Percentiles rank a stretch among this genome's conserved stretches.
phyloP scores from a whole-genome alignment of 2,113 vertebrate species.

The Talpa occidentalis region DNA sequence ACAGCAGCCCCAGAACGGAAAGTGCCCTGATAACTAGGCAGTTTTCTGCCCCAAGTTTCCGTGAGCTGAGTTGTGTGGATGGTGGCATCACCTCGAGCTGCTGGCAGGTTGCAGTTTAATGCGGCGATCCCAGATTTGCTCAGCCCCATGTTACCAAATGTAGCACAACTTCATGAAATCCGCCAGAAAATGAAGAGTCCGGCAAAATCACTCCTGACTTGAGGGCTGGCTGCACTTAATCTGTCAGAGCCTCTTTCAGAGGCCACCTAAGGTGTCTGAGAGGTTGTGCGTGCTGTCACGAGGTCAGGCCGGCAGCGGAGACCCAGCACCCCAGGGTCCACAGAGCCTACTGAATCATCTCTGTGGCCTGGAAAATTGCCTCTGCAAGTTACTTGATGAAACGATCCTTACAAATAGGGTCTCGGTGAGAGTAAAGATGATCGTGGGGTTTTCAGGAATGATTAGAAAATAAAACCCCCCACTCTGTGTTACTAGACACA shows the following conservation, averaged over 20 bases:
- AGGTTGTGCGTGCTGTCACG: too few species aligned
- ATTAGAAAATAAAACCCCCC: background rate
- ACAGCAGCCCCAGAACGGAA: background rate
- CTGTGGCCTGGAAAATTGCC: background rate
- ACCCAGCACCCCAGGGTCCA: too few species aligned
- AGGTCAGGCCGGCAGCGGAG: background rate
- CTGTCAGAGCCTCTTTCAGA: background rate
- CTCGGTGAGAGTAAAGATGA: too few species aligned
- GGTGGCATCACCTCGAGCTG: too few species aligned
- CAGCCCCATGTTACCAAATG: constrained; percentile 67
- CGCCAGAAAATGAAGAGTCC: constrained; percentile 54
- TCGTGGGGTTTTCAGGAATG: background rate
- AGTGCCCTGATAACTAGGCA: too few species aligned
- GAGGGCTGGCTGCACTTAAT: background rate
- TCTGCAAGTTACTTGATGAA: background rate
- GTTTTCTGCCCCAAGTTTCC: background rate
- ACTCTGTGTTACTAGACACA: background rate
- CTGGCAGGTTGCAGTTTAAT: constrained; percentile 6
- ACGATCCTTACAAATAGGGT: background rate
- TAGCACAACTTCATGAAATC: constrained; percentile 52
- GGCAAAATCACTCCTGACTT: constrained; percentile 39
- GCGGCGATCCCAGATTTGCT: constrained; percentile 25
- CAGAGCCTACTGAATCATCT: too few species aligned
- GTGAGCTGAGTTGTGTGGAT: too few species aligned
- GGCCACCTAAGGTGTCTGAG: background rate